Evolutionary conservation across 1,140 invertebrate species (phyloP), one percentile per base, ranked within the genome.

Genomic region (Philotrypesis tridentata): DNA sequence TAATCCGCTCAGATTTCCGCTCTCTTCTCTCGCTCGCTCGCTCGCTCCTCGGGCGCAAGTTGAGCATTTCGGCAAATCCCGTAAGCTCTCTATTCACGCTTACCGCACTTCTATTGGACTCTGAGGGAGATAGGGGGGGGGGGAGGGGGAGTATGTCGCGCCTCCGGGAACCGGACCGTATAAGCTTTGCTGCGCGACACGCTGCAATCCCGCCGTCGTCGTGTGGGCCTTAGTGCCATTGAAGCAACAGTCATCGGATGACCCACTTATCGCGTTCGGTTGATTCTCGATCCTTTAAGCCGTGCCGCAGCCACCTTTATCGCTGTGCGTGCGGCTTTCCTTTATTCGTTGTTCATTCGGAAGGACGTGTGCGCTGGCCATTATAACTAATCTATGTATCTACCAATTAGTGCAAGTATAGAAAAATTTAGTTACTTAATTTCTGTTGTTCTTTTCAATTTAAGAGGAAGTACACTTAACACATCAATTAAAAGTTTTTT

Each of bases 41-140:
- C n/a, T n/a, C n/a, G n/a, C n/a, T n/a, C n/a, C 48, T 40, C 31
- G 29, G 70, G 79, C 78, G 79, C 79, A 80, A 83, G 72, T 80
- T 78, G 79, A 84, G 68, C 82, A 83, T 85, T 81, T 78, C 43
- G 74, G 29, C 68, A 85, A 85, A 85, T 85, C 83, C 75, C 55
- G 77, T 85, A 85, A 85, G 82, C 83, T 78, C 82, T 77, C 71
- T 70, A 84, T 77, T 85, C 83, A 82, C 43, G 72, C 67, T 67
- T 72, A 77, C 71, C 68, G 31, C 40, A 55, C 23, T 29, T 61
- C 37, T n/a, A 23, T 25, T n/a, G 68, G 63, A 12, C 14, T 29
- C 37, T 21, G 40, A 23, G 25, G 0, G 55, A 14, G 48, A 55
- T 5, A 48, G 25, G 14, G 29, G 43, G 27, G 17, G 72, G 23